Evolutionary conservation across 1,140 invertebrate species (phyloP).

Genomic region (Mactra quadrangularis): DNA sequence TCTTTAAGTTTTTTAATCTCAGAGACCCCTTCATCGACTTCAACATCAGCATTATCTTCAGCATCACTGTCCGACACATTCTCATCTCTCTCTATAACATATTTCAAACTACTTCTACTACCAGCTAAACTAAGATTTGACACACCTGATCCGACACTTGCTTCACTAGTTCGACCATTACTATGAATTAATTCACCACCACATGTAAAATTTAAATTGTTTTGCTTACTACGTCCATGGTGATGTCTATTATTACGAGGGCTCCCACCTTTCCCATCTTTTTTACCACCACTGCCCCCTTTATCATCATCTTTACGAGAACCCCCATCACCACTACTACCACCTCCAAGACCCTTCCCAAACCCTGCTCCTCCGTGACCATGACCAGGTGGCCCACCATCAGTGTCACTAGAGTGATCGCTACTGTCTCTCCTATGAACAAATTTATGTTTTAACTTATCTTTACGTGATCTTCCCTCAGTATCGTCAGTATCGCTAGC

Average conservation of each 20-base stretch:
- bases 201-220: slow-evolving; percentile 32
- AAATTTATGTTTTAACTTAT: slow-evolving; percentile 87
- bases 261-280: slow-evolving; percentile 60
- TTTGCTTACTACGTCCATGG: slow-evolving; percentile 57
- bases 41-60: slow-evolving; percentile 61
- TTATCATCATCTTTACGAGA: slow-evolving; percentile 63
- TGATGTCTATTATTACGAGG: slow-evolving; percentile 53
- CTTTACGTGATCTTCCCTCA: slow-evolving; percentile 91
- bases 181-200: slow-evolving; percentile 16
- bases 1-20: slow-evolving; percentile 36
- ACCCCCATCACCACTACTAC: slow-evolving; percentile 69
- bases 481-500: slow-evolving; percentile 94
- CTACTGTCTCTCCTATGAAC: slow-evolving; percentile 81
- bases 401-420: slow-evolving; percentile 83
- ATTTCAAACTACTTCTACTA: slow-evolving; percentile 72
- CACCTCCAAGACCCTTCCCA: slow-evolving; percentile 63
- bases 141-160: slow-evolving; percentile 56
- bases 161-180: slow-evolving; percentile 36
- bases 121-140: slow-evolving; percentile 64
- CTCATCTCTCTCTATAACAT: slow-evolving; percentile 68
- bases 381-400: slow-evolving; percentile 73
- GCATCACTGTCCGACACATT: slow-evolving; percentile 69
- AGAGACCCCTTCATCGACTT: slow-evolving; percentile 35
- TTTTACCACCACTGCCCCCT: slow-evolving; percentile 59
- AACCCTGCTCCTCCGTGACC: slow-evolving; percentile 66